Evolutionary conservation across 2,888 invertebrate genomes (phyloP).

Genomic region (Synanthedon vespiformis): DNA sequence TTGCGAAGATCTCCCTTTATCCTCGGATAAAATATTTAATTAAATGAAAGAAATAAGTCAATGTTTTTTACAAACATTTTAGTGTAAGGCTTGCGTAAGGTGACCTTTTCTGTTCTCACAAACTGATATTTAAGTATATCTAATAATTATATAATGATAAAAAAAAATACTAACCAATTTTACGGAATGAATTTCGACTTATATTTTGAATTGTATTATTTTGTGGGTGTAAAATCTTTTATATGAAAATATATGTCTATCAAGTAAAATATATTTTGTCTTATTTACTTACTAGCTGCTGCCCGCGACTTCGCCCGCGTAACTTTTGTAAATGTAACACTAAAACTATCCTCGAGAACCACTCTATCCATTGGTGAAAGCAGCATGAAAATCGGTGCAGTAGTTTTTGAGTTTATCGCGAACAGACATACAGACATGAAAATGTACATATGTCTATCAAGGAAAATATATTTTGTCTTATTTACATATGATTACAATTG

Average conservation of each 20-base stretch:
- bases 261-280: conserved; percentile 14
- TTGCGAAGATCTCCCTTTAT: conserved; percentile 52
- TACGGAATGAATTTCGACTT: conserved; percentile 11
- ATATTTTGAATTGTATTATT: conserved; percentile 32
- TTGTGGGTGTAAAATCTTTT: conserved; percentile 42
- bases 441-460: conserved; percentile 49
- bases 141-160: too few relatives aligned
- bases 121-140: neutral
- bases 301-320: too few relatives aligned
- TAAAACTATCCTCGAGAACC: too few relatives aligned
- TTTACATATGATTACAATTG: neutral
- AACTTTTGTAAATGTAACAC: too few relatives aligned
- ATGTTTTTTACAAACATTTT: conserved; percentile 36
- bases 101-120: conserved; percentile 11
- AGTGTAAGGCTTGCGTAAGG: conserved; percentile 27
- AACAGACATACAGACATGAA: too few relatives aligned
- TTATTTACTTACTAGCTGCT: neutral
- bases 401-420: too few relatives aligned
- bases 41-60: conserved; percentile 17
- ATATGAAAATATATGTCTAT: conserved; percentile 44
- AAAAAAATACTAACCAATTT: too few relatives aligned
- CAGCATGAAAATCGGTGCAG: too few relatives aligned
- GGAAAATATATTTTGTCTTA: conserved; percentile 6
- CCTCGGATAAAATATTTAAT: conserved; percentile 31
- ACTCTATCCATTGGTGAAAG: too few relatives aligned